Percentiles rank a stretch among this genome's conserved stretches.
phyloP scores from a whole-genome alignment of 2,797 vertebrate species.

The Mico argentatus region DNA sequence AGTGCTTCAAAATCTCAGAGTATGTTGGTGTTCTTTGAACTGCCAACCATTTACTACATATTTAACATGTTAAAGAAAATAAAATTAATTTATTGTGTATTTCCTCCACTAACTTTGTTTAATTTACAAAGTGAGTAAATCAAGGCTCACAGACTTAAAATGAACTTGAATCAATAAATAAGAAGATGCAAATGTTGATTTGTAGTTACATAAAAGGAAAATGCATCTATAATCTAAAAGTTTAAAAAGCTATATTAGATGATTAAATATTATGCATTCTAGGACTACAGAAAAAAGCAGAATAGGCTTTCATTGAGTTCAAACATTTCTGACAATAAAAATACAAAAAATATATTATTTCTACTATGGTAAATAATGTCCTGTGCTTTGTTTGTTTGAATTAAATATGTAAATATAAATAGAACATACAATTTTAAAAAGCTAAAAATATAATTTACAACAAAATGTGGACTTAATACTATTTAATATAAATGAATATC shows the following conservation, averaged over 20 bases:
- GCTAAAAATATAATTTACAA: background rate
- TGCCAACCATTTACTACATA: background rate
- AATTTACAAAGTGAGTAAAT: slow-evolving; percentile 21
- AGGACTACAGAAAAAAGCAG: background rate
- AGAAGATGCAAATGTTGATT: background rate
- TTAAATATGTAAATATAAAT: background rate
- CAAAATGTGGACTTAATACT: background rate
- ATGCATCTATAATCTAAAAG: background rate
- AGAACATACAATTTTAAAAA: background rate
- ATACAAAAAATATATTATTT: background rate
- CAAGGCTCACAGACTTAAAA: background rate
- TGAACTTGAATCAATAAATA: background rate
- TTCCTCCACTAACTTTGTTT: background rate
- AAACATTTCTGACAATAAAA: background rate
- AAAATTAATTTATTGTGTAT: background rate
- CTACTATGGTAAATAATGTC: background rate
- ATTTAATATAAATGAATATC: background rate
- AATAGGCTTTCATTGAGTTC: background rate
- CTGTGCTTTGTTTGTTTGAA: background rate
- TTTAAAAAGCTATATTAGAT: background rate
- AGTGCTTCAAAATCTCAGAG: background rate
- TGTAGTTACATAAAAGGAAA: background rate
- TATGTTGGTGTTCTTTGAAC: background rate
- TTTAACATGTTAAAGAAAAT: background rate
- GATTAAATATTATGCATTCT: background rate